Evolutionary conservation across 2,113 vertebrate genomes (phyloP), one percentile per base, ranked within the genome.

Genomic region (Diadophis punctatus): DNA sequence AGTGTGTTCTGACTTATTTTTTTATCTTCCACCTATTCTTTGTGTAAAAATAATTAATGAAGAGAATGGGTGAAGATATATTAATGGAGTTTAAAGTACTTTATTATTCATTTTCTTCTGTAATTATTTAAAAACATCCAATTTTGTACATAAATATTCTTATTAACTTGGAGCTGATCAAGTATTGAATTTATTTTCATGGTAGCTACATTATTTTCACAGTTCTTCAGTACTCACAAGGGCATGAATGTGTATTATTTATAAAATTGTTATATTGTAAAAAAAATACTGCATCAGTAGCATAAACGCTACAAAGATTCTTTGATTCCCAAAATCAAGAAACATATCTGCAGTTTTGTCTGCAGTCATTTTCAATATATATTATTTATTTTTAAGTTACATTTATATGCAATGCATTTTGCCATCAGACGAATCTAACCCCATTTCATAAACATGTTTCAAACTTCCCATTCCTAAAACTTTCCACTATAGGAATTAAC

Each of bases 221-320:
- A 11, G 39, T 46, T 92, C 60, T 11, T 30, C 12, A 84, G 91
- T 89, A 90, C 85, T 90, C 58, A 90, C 39, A 85, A 51, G 52
- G 85, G 46, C 60, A 90, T 58, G 68, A 92, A 89, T 92, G 88
- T 30, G 85, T 90, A 68, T 85, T 92, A 89, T 92, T 92, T 89
- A 92, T 92, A 86, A 92, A 89, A 85, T 25, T 10, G 14, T 90
- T 90, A 92, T 55, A 58, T 25, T 58, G 55, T 56, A 56, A 56
- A 89, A 92, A 89, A 86, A 74, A 89, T 86, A 84, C 30, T 58
- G 51, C 85, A 39, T 30, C 84, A 74, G 52, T 46, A 3, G 51
- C n/a, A 90, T 89, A 90, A 92, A 60, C 25, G 23, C 68, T 85
- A 86, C 68, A 92, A 39, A 58, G 87, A 85, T 58, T 86, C 68